These are phyloP conservation scores for Lanistes nyassanus DNA, from an alignment of 1,140 invertebrate species.

Conservation along the genomic window DNA sequence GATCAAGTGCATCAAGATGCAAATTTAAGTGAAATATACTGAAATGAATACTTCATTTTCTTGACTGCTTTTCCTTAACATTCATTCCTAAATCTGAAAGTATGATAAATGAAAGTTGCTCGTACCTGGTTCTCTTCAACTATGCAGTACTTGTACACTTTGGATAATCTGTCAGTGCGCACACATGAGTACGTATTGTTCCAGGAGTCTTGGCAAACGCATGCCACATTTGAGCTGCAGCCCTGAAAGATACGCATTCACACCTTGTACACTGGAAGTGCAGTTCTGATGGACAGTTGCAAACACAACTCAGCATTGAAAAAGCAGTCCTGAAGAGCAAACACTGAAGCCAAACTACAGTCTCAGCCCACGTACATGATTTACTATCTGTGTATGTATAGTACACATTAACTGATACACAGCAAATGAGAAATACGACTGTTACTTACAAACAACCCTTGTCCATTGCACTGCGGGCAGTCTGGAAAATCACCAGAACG, in stretches of 20 bases:
- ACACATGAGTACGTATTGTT: constrained; percentile 89
- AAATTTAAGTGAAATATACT: too few relatives aligned
- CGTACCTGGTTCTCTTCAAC: constrained; percentile 80
- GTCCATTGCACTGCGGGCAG: constrained; percentile 57
- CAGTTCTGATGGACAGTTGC: not conserved
- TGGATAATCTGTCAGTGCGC: constrained; percentile 67
- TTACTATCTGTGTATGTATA: too few relatives aligned
- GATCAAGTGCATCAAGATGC: too few relatives aligned
- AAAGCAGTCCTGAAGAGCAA: not conserved
- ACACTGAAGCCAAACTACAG: not conserved
- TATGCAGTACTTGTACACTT: constrained; percentile 79
- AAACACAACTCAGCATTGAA: not conserved
- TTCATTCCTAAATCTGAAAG: too few relatives aligned
- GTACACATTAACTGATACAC: not conserved
- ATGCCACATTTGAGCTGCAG: constrained; percentile 38
- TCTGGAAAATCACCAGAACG: constrained; percentile 65
- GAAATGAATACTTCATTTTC: too few relatives aligned
- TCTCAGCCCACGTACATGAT: not conserved
- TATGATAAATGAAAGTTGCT: not conserved
- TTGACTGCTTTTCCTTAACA: too few relatives aligned
- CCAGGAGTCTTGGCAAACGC: constrained; percentile 57
- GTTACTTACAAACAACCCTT: constrained; percentile 57
- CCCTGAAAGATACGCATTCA: constrained; percentile 37
- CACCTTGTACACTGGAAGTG: too few relatives aligned
- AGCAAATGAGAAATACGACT: not conserved